Percentiles rank a stretch among this genome's conserved stretches.
Evolutionary conservation across 2,113 vertebrate genomes (phyloP).

Genomic region (Garra rufa): DNA sequence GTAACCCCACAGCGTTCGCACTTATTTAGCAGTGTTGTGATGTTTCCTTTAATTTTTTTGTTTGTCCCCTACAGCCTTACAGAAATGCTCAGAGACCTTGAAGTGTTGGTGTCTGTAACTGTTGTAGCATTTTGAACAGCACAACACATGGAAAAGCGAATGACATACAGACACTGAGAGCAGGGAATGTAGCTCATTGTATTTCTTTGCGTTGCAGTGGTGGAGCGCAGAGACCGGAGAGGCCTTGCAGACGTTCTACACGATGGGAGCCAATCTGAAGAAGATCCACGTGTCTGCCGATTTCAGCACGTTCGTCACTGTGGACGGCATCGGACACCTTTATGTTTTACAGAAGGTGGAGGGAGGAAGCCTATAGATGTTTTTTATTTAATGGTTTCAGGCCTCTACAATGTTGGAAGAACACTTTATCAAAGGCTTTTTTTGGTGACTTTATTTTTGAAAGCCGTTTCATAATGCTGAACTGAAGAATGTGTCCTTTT

Average conservation of each 20-base stretch:
- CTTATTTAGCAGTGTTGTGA: constrained; percentile 1
- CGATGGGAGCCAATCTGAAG: constrained; percentile 88
- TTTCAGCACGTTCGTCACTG: constrained; percentile 90
- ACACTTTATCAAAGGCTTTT: too few species aligned
- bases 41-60: too few species aligned
- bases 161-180: neutral
- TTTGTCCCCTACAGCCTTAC: too few species aligned
- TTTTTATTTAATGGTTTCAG: too few species aligned
- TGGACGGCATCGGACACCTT: constrained; percentile 95
- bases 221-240: constrained; percentile 88
- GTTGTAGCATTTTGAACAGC: too few species aligned
- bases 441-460: too few species aligned
- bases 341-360: constrained; percentile 84
- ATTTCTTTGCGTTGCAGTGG: constrained; percentile 79
- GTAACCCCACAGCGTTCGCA: neutral
- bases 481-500: neutral
- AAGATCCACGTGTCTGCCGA: constrained; percentile 85
- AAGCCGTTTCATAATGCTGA: too few species aligned
- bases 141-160: too few species aligned
- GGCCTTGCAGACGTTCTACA: constrained; percentile 92
- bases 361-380: constrained; percentile 45
- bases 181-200: neutral
- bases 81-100: too few species aligned
- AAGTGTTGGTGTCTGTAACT: too few species aligned
- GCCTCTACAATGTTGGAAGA: neutral